Evolutionary conservation across 2,113 vertebrate genomes (phyloP).

Genomic region (cattle (Bos taurus)): DNA sequence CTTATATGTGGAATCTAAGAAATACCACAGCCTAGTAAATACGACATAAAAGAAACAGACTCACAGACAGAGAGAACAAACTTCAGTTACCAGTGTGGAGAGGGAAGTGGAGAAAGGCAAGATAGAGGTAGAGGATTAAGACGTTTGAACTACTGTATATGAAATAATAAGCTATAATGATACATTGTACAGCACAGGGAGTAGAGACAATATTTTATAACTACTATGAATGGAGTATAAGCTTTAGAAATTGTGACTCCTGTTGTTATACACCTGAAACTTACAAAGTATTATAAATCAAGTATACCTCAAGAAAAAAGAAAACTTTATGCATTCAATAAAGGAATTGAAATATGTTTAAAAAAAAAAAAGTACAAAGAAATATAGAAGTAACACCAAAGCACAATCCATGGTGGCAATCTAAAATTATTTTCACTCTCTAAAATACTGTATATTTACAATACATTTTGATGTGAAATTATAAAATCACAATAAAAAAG

Average conservation of each 20-base stretch:
- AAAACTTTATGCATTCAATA: not conserved
- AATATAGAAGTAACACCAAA: not conserved
- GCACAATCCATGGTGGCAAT: not conserved
- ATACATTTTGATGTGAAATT: not conserved
- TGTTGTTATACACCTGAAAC: not conserved
- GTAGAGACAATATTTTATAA: not conserved
- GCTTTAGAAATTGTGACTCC: not conserved
- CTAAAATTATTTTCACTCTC: not conserved
- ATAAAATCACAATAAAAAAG: not conserved
- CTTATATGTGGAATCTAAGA: not conserved
- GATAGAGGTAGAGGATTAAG: not conserved
- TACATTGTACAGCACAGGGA: too few species aligned
- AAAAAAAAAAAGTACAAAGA: not conserved
- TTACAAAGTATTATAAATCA: not conserved
- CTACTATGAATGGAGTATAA: not conserved
- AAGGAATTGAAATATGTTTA: not conserved
- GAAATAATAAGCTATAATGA: not conserved
- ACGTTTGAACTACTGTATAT: not conserved
- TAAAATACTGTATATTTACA: not conserved
- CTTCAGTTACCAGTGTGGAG: not conserved
- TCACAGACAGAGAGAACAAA: not conserved
- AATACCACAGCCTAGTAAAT: not conserved
- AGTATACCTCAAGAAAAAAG: not conserved
- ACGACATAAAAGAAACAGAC: not conserved
- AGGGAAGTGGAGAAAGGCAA: not conserved